phyloP scores from a whole-genome alignment of 2,113 vertebrate genomes.

The Mus pahari region DNA sequence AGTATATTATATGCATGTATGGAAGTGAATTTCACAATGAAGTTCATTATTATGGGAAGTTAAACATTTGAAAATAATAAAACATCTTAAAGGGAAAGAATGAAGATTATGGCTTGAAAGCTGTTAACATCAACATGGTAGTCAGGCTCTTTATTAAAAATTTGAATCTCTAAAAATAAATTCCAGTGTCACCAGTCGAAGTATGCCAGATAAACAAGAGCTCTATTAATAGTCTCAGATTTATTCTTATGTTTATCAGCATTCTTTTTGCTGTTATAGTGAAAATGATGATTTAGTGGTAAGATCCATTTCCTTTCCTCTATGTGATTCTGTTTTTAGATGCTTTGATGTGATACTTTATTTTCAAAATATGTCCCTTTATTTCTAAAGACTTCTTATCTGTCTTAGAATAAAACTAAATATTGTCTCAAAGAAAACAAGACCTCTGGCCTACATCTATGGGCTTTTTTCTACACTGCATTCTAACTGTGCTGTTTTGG shows the following conservation, averaged over 20 bases:
- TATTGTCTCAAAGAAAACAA: background rate
- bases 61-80: background rate
- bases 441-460: constrained; percentile 10
- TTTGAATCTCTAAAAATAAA: constrained; percentile 53
- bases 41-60: background rate
- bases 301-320: constrained; percentile 49
- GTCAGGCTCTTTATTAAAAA: constrained; percentile 18
- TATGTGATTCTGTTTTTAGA: constrained; percentile 52
- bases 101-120: background rate
- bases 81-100: constrained; percentile 1
- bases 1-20: background rate
- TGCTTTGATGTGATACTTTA: constrained; percentile 35
- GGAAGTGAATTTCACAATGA: background rate
- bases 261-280: constrained; percentile 46
- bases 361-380: constrained; percentile 62
- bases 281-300: constrained; percentile 31
- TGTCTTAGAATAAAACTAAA: constrained; percentile 56
- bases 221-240: constrained; percentile 42
- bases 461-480: constrained; percentile 11
- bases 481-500: constrained; percentile 16
- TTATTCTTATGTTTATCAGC: constrained; percentile 33
- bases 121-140: constrained; percentile 30
- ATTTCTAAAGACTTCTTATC: constrained; percentile 55
- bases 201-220: constrained; percentile 31
- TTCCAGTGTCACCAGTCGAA: background rate